These are phyloP conservation scores for Malacosoma neustria DNA, from an alignment of 2,888 invertebrate species.

Conservation along the genomic window DNA sequence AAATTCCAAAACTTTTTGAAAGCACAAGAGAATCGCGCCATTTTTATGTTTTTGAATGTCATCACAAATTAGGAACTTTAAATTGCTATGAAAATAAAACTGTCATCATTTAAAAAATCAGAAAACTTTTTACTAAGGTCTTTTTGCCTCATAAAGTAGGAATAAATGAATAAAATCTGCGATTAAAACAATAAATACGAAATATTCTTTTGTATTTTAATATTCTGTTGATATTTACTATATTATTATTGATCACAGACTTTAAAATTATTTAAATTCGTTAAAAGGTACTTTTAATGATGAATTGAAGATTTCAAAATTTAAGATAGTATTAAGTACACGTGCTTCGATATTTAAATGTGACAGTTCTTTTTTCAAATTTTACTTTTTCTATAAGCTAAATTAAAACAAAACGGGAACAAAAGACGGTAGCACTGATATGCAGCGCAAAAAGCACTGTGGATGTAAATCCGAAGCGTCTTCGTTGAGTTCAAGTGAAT, in stretches of 20 bases:
- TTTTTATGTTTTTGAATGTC: constrained; percentile 20
- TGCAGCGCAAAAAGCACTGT: constrained; percentile 29
- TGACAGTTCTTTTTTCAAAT: not conserved
- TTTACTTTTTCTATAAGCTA: not conserved
- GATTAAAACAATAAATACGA: too few relatives aligned
- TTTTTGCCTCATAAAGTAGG: too few relatives aligned
- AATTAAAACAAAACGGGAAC: not conserved
- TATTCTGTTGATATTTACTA: too few relatives aligned
- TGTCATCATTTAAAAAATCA: too few relatives aligned
- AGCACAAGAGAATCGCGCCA: constrained; percentile 40
- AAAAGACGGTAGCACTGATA: not conserved
- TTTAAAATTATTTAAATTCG: too few relatives aligned
- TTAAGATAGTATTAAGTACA: too few relatives aligned
- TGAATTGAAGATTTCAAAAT: too few relatives aligned
- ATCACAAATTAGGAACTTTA: constrained; percentile 7
- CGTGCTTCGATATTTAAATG: not conserved
- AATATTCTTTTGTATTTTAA: too few relatives aligned
- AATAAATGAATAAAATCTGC: too few relatives aligned
- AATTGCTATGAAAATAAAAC: not conserved
- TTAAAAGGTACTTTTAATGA: too few relatives aligned
- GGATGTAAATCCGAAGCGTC: constrained; percentile 31
- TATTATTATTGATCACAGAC: too few relatives aligned
- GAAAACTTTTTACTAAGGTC: too few relatives aligned
- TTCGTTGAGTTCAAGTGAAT: constrained; percentile 41
- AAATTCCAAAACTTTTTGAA: constrained; percentile 52